Evolutionary conservation across 2,797 vertebrate species (phyloP).

Genomic region (Falco rusticolus): DNA sequence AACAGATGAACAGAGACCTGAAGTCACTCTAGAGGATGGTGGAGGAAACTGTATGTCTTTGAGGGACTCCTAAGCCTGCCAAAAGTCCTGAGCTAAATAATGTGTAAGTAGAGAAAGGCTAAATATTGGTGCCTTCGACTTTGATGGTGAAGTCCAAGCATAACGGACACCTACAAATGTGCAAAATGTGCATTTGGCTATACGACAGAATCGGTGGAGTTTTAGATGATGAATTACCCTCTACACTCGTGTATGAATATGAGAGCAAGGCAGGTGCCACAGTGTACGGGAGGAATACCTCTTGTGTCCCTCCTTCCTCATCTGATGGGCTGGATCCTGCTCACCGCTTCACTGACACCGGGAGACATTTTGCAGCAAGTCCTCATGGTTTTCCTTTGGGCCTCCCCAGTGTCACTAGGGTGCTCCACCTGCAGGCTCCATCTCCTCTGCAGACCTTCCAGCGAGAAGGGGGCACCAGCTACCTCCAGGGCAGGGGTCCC

Average conservation of each 20-base stretch:
- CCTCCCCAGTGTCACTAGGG: not conserved
- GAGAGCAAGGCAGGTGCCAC: not conserved
- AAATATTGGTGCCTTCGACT: not conserved
- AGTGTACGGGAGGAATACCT: not conserved
- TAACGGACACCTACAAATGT: fast-evolving
- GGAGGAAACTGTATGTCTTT: not conserved
- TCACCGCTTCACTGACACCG: not conserved
- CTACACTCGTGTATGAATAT: fast-evolving
- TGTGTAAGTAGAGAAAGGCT: not conserved
- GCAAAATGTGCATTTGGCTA: fast-evolving
- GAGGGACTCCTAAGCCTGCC: not conserved
- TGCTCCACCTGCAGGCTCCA: not conserved
- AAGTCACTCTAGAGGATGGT: not conserved
- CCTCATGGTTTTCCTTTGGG: not conserved
- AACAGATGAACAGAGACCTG: not conserved
- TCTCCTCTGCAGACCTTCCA: not conserved
- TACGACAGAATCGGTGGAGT: not conserved
- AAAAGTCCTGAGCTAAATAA: not conserved
- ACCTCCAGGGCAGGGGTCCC: not conserved
- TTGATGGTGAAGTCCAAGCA: not conserved
- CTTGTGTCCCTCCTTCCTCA: not conserved
- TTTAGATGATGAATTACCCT: not conserved
- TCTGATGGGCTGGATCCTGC: not conserved
- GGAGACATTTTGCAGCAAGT: not conserved
- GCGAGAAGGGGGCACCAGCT: not conserved